Percentiles rank a stretch among this genome's conserved stretches.
Evolutionary conservation across 1,140 invertebrate species (phyloP).

Genomic region (Akabosia matsudoensis): DNA sequence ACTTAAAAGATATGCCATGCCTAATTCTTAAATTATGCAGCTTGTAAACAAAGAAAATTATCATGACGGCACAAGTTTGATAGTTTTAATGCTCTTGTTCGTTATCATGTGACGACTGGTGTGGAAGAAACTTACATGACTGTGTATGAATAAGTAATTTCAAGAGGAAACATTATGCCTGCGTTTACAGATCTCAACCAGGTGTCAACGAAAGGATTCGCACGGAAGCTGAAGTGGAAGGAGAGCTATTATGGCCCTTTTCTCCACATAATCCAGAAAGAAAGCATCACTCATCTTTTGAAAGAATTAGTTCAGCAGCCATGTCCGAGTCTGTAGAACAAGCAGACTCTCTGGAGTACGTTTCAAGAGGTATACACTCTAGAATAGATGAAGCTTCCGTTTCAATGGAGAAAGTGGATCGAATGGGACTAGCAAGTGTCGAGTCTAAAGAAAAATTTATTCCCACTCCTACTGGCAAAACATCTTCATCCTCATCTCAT

Average conservation of each 20-base stretch:
- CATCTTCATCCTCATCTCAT: background rate
- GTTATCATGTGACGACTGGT: no score
- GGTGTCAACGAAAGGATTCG: background rate
- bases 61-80: no score
- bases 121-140: no score
- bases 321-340: background rate
- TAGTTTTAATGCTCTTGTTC: no score
- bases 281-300: conserved; percentile 15
- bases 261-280: conserved; percentile 9
- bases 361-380: background rate
- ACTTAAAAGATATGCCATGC: no score
- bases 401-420: background rate
- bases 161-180: no score
- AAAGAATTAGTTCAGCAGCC: conserved; percentile 7
- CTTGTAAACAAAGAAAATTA: no score
- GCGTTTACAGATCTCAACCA: background rate
- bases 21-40: no score
- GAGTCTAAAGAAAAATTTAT: conserved; percentile 2
- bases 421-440: background rate
- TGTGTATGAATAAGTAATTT: no score
- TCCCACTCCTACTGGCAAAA: background rate
- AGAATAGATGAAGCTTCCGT: background rate
- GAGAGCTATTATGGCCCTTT: conserved; percentile 7
- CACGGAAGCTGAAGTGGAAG: conserved; percentile 9
- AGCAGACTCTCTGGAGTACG: background rate